These are phyloP conservation scores for Macrostomum lignano DNA, from an alignment of 1,140 invertebrate genomes.

Conservation along the genomic window DNA sequence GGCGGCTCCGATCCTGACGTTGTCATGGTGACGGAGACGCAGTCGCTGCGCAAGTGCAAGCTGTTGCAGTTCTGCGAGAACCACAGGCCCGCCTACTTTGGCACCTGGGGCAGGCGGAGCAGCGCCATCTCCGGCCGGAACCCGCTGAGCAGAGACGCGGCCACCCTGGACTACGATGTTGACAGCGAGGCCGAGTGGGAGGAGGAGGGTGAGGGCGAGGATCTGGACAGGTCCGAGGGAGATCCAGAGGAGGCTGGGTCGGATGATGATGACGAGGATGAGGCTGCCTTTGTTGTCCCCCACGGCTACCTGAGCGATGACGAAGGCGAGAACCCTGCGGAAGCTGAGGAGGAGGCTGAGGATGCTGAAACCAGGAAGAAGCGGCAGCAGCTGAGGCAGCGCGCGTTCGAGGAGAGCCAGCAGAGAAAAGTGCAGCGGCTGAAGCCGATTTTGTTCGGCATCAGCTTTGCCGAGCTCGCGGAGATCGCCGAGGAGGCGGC, in stretches of 20 bases:
- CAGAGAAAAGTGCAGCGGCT: too few relatives aligned
- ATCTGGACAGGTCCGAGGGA: too few relatives aligned
- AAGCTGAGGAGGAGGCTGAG: too few relatives aligned
- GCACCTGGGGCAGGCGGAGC: conserved; percentile 67
- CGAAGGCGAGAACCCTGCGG: too few relatives aligned
- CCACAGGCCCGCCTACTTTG: conserved; percentile 68
- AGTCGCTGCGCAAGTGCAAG: conserved; percentile 31
- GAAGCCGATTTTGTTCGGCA: too few relatives aligned
- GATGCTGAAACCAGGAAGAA: too few relatives aligned
- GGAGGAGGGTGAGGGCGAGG: conserved; percentile 49
- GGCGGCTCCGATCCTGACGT: neutral
- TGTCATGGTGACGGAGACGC: neutral
- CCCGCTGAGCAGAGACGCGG: conserved; percentile 50
- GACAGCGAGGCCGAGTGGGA: conserved; percentile 97
- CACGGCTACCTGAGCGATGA: conserved; percentile 8
- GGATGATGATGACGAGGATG: conserved; percentile 7
- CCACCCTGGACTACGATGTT: conserved; percentile 59
- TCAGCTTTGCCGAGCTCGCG: too few relatives aligned
- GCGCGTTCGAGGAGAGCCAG: too few relatives aligned
- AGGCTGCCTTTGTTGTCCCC: conserved; percentile 7
- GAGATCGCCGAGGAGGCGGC: too few relatives aligned
- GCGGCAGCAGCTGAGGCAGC: too few relatives aligned
- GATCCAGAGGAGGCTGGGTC: conserved; percentile 8
- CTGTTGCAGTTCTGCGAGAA: conserved; percentile 66
- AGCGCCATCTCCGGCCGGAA: conserved; percentile 36